Percentiles rank a stretch among this genome's conserved stretches.
These are phyloP conservation scores for Mesorhabditis belari DNA, from an alignment of 2,888 invertebrate species.

Conservation along the genomic window DNA sequence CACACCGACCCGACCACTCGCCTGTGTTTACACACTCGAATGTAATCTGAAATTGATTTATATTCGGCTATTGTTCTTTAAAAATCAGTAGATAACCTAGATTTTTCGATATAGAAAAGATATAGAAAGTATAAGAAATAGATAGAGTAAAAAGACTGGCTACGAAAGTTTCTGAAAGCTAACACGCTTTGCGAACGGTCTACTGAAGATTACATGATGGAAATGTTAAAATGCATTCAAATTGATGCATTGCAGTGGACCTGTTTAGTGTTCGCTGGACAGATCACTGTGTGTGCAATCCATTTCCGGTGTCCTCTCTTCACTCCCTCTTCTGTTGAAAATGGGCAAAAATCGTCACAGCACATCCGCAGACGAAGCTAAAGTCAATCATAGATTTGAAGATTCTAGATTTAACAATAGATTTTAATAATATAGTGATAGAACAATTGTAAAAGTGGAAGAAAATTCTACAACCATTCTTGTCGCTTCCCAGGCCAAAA, in stretches of 20 bases:
- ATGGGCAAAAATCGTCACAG: constrained; percentile 42
- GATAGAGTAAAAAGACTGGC: neutral
- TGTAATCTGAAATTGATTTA: constrained; percentile 40
- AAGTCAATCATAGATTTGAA: too few relatives aligned
- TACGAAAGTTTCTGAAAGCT: neutral
- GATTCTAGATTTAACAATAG: too few relatives aligned
- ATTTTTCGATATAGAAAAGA: constrained; percentile 2
- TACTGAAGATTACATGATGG: too few relatives aligned
- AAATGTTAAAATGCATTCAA: neutral
- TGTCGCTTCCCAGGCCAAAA: neutral
- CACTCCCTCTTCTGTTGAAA: constrained; percentile 40
- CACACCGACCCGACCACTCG: constrained; percentile 41
- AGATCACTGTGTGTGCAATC: constrained; percentile 30
- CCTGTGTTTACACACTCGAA: constrained; percentile 48
- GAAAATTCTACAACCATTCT: too few relatives aligned
- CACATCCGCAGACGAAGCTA: constrained; percentile 33
- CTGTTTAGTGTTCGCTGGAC: constrained; percentile 39
- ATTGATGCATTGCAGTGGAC: constrained; percentile 13
- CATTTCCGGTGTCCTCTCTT: constrained; percentile 36
- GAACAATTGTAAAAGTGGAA: too few relatives aligned
- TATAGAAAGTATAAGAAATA: neutral
- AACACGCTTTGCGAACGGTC: neutral
- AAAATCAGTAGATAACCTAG: neutral
- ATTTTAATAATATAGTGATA: too few relatives aligned
- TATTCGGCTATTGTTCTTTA: too few relatives aligned